Base-by-base conservation (phyloP, 2,797 vertebrate species). In the Halcyon smyrnensis region DNA sequence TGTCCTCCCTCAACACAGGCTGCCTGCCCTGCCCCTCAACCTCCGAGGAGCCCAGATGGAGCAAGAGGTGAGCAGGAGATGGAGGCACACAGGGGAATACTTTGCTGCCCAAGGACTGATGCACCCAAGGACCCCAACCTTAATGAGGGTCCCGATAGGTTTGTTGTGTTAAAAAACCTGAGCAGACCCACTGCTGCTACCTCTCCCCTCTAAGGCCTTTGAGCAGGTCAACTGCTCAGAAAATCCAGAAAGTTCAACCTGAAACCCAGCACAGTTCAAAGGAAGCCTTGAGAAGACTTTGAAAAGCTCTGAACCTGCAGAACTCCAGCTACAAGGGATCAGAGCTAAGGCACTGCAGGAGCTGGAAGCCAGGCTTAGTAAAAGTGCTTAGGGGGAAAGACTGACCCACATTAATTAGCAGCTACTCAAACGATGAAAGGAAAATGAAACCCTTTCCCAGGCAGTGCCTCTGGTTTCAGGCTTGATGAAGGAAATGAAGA, bases 321-420 rank as follows among this genome's bases (percentile, higher is more conserved):
- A 64, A 27, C 69, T 69, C 60, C 9, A 74, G 57, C 65, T n/a
- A 9, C 10, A 46, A 53, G 81, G 70, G 39, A 82, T 85, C 39
- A 65, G 1, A 1, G 28, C 21, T 48, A 16, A 90, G 59, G 59
- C 80, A 30, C 27, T 21, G 24, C 10, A 79, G 60, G 64, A 95
- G 45, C n/a, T 79, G 87, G 59, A 84, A 92, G 73, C 18, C 46
- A 2, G 11, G 34, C 39, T 91, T 45, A 67, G 80, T 24, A 43
- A 80, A 93, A 87, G 56, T 0, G 7, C 93, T 77, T n/a, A 16
- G 68, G 87, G 83, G 90, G 63, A 87, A 82, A 90, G 56, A 79
- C 63, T 87, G 87, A 90, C 68, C 84, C 43, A 34, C 43, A 32
- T 54, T 84, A 90, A 91, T 84, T 67, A 90, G 74, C 16, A 93